Evolutionary conservation across 2,113 vertebrate genomes (phyloP).

Genomic region (Sminthopsis crassicaudata): DNA sequence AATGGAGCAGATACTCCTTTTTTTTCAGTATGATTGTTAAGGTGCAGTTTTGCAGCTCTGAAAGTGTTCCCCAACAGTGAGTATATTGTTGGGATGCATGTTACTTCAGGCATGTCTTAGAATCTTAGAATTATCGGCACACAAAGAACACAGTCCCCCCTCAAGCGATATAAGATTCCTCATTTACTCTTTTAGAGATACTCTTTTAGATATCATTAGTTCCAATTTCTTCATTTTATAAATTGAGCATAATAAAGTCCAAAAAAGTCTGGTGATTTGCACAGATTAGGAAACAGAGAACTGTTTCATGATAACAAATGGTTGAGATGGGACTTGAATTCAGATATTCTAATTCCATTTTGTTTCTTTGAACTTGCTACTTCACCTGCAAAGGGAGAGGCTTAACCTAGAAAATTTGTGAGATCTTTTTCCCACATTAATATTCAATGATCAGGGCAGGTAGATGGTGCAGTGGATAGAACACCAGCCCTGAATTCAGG

Average conservation of each 20-base stretch:
- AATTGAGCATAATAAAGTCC: background rate
- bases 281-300: too few relatives aligned
- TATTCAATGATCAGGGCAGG: background rate
- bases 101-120: background rate
- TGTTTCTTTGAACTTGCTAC: background rate
- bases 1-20: background rate
- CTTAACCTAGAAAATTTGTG: background rate
- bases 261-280: too few relatives aligned
- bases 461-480: too few relatives aligned
- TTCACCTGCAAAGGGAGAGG: background rate
- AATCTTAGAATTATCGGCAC: background rate
- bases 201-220: background rate
- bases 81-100: background rate
- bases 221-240: background rate
- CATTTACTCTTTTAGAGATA: background rate
- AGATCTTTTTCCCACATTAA: background rate
- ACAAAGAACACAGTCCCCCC: background rate
- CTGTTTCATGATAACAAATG: background rate
- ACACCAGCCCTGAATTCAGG: too few relatives aligned
- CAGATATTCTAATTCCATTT: background rate
- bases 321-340: background rate
- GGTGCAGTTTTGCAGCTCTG: too few relatives aligned
- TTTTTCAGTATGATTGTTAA: background rate
- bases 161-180: background rate
- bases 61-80: background rate